These are phyloP conservation scores for Neostethus bicornis DNA, from an alignment of 2,797 vertebrate genomes.

Conservation along the genomic window DNA sequence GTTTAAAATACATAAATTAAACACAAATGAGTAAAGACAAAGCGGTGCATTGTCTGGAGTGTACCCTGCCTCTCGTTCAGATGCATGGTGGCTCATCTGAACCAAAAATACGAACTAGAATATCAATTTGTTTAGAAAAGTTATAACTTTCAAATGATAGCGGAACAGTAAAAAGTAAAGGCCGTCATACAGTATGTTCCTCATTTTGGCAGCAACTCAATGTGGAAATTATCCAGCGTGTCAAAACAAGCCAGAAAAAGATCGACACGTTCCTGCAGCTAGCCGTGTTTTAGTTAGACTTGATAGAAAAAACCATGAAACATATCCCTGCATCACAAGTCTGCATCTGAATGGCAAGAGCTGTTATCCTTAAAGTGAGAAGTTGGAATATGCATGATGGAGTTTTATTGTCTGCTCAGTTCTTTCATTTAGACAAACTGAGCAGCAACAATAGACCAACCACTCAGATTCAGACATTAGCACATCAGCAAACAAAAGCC, in stretches of 20 bases:
- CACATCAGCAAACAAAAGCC: conserved; percentile 73
- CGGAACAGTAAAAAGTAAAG: background rate
- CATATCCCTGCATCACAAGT: conserved; percentile 54
- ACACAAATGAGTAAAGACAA: too few species aligned
- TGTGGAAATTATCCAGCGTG: conserved; percentile 39
- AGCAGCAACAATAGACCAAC: conserved; percentile 69
- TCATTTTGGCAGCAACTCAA: conserved; percentile 22
- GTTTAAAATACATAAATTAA: too few species aligned
- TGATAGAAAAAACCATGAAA: conserved; percentile 35
- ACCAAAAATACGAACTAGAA: too few species aligned
- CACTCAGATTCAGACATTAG: conserved; percentile 77
- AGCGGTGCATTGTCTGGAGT: too few species aligned
- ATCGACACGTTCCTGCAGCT: conserved; percentile 17
- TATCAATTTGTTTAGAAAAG: too few species aligned
- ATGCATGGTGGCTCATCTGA: too few species aligned
- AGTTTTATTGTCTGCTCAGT: conserved; percentile 63
- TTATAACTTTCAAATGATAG: conserved; percentile 1
- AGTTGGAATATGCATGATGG: conserved; percentile 72
- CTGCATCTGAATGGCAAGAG: conserved; percentile 65
- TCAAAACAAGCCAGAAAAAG: conserved; percentile 31
- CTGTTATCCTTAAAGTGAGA: conserved; percentile 76
- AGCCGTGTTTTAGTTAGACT: conserved; percentile 22
- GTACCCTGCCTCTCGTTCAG: too few species aligned
- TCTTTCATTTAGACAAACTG: conserved; percentile 68
- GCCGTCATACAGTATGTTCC: conserved; percentile 13